Conservation (phyloP, 2,113 vertebrate species). For the Cnemophilus loriae region DNA sequence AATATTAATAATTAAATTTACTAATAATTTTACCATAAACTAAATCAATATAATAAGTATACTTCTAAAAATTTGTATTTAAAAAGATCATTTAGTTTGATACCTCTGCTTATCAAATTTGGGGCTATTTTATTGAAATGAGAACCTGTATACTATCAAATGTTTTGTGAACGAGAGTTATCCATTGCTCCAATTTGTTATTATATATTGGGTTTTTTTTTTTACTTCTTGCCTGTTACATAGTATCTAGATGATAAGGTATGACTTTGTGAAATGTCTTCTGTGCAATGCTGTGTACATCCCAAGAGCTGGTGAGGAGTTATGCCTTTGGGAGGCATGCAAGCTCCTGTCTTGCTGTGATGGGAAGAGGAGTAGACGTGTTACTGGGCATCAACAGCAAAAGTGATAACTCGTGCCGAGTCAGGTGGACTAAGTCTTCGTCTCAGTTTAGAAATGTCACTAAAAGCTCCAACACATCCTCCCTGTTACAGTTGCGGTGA, state of each 20-base stretch:
- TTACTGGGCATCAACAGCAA: not conserved
- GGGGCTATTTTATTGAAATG: not conserved
- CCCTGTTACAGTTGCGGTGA: not conserved
- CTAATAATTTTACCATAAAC: not conserved
- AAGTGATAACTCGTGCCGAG: not conserved
- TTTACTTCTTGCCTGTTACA: not conserved
- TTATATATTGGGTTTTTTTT: not conserved
- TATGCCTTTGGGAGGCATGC: not conserved
- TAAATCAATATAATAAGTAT: not conserved
- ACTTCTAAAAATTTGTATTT: not conserved
- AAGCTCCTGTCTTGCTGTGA: not conserved
- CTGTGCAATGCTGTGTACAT: not conserved
- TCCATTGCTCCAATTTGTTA: not conserved
- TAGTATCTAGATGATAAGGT: not conserved
- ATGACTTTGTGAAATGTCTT: not conserved
- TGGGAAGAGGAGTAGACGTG: not conserved
- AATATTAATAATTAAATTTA: not conserved
- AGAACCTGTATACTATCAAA: not conserved
- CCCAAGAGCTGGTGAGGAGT: not conserved
- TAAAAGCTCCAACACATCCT: not conserved
- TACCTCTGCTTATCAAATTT: not conserved
- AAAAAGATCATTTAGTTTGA: not conserved
- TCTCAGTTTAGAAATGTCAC: not conserved
- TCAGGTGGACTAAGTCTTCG: not conserved
- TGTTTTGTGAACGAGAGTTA: not conserved